These are phyloP conservation scores for Micrasema minimum DNA, from an alignment of 1,140 invertebrate species.

Conservation along the genomic window DNA sequence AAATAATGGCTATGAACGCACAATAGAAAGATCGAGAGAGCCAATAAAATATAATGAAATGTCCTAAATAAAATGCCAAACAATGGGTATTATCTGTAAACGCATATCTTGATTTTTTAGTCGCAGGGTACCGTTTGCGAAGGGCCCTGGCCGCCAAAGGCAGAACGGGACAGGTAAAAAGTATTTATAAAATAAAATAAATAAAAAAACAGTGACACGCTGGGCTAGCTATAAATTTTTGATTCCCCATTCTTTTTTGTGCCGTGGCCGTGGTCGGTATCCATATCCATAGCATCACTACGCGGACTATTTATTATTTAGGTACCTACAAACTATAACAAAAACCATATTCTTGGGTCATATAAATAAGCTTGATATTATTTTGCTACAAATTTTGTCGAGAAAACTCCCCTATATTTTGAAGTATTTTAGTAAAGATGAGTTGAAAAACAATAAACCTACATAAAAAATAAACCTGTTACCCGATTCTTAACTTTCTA, in stretches of 20 bases:
- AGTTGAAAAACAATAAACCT: too few relatives aligned
- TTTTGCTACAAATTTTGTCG: too few relatives aligned
- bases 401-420: too few relatives aligned
- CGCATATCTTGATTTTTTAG: slow-evolving; percentile 49
- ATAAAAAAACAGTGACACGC: slow-evolving; percentile 50
- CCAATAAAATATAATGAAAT: slow-evolving; percentile 53
- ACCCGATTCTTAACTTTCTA: too few relatives aligned
- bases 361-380: too few relatives aligned
- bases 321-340: too few relatives aligned
- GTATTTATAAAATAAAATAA: slow-evolving; percentile 19
- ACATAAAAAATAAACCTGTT: too few relatives aligned
- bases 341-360: too few relatives aligned
- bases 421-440: too few relatives aligned
- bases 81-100: slow-evolving; percentile 52
- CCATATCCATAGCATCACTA: slow-evolving; percentile 20
- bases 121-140: slow-evolving; percentile 32
- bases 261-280: too few relatives aligned
- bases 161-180: slow-evolving; percentile 36
- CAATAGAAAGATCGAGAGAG: slow-evolving; percentile 49
- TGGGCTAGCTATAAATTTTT: slow-evolving; percentile 51
- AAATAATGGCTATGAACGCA: slow-evolving; percentile 47
- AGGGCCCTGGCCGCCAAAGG: slow-evolving; percentile 43
- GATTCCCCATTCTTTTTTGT: slow-evolving; percentile 41
- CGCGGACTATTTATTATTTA: slow-evolving; percentile 2
- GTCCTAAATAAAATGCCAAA: slow-evolving; percentile 50